A percentile compares a stretch with the other conserved stretches of the same genome.
These are phyloP conservation scores for Naja naja DNA, from an alignment of 2,113 vertebrate genomes.

Conservation along the genomic window DNA sequence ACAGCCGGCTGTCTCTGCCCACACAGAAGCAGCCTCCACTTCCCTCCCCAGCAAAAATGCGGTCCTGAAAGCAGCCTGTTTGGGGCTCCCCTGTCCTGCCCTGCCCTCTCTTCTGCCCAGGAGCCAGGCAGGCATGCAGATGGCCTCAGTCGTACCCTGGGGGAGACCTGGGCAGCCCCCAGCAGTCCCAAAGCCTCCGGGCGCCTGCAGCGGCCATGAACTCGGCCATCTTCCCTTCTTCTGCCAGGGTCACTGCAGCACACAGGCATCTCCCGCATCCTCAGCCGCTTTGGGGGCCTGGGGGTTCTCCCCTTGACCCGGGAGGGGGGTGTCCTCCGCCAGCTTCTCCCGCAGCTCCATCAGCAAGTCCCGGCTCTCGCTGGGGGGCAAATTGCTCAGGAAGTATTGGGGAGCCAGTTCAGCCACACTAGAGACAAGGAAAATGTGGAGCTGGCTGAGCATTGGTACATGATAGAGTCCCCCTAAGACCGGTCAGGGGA, in stretches of 20 bases:
- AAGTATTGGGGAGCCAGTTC: slow-evolving; percentile 90
- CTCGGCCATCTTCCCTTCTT: neutral
- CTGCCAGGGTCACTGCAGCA: slow-evolving; percentile 71
- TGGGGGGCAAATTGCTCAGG: slow-evolving; percentile 87
- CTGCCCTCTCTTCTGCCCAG: neutral
- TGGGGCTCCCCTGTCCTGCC: neutral
- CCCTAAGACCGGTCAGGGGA: too few species aligned
- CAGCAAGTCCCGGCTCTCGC: slow-evolving; percentile 88
- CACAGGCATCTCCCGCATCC: slow-evolving; percentile 61
- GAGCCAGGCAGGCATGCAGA: accelerated
- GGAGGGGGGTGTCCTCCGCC: neutral
- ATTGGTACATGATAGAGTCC: too few species aligned
- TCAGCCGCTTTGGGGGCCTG: neutral
- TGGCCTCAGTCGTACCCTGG: neutral
- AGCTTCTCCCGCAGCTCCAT: slow-evolving; percentile 81
- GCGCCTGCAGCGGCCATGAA: neutral
- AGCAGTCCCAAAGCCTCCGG: neutral
- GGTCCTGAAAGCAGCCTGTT: neutral
- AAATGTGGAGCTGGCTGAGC: too few species aligned
- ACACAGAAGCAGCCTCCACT: neutral
- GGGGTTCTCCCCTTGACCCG: neutral
- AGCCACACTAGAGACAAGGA: slow-evolving; percentile 75
- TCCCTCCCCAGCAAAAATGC: neutral
- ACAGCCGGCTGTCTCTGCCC: neutral
- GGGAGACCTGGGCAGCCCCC: neutral